Evolutionary conservation across 2,888 invertebrate species (phyloP), one percentile per base, ranked within the genome.

Genomic region (Dolichopus griseipennis): DNA sequence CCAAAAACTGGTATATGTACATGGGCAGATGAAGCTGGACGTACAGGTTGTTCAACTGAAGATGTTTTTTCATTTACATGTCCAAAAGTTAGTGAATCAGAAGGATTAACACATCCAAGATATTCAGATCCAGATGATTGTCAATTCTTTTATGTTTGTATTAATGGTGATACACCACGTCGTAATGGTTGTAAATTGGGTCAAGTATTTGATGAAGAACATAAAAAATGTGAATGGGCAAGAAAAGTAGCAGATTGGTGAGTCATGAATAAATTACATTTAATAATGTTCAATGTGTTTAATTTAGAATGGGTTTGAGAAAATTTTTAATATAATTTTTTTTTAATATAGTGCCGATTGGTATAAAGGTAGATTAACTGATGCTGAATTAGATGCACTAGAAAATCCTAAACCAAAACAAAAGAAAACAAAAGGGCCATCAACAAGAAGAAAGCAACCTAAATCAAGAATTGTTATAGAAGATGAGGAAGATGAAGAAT

Each of bases 21-120:
- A 22, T 95, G 95, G 95, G 89, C 95, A 0, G 93, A 95, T 83
- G 93, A 94, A 78, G 93, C 94, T 9, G 91, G 93, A 78, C 91
- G 93, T 81, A 87, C 87, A 76, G 92, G 92, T 18, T 95, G 95
- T 78, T 90, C 90, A 3, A 90, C 93, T 10, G 85, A 88, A 83
- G 94, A 94, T 64, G 88, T 94, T 52, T 93, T 94, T 82, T 84
- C 88, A 74, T 95, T 95, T 80, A 85, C 87, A 22, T 94, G 95
- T 73, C 94, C 93, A 0, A 84, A 88, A 75, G 92, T 92, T 18
- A 88, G 88, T 75, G 90, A 90, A 73, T 84, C 85, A 0, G 85
- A 86, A 62, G 92, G 86, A 0, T 85, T 87, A 34, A 90, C 91
- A 0, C 94, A 94, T 82, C 94, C 93, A 0, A 86, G 94, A 0